A percentile compares a stretch with the other conserved stretches of the same genome.
Conservation (phyloP, 2,797 vertebrate species). For the Coccyzus lansbergi region DNA sequence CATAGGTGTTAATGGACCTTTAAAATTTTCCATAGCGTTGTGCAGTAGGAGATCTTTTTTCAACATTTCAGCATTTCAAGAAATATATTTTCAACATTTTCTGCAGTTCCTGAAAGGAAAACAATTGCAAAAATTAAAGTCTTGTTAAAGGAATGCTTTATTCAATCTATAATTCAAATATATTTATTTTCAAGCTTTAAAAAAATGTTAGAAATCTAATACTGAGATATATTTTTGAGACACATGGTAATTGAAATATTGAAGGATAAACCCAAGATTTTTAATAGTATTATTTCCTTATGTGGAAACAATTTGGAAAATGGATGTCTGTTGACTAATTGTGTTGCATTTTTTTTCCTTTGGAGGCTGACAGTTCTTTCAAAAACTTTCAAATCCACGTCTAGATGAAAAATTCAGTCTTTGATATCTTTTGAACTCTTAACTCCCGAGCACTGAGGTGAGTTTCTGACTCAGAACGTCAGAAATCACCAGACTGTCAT, state of each 20-base stretch:
- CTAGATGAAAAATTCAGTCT: background rate
- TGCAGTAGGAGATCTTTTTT: background rate
- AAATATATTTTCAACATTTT: background rate
- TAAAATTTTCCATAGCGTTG: background rate
- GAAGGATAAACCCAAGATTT: background rate
- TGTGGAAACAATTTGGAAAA: background rate
- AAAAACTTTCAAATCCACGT: background rate
- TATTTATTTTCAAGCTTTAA: background rate
- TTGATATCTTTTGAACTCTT: background rate
- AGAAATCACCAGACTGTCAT: background rate
- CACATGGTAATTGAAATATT: background rate
- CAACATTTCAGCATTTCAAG: background rate
- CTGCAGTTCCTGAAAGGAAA: background rate
- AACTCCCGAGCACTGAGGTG: background rate
- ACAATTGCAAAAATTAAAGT: background rate
- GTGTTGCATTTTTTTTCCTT: background rate
- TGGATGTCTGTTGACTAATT: background rate
- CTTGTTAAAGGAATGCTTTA: background rate
- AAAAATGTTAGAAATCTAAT: background rate
- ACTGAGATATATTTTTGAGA: background rate
- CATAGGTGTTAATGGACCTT: background rate
- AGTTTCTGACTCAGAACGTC: background rate
- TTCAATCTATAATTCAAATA: background rate
- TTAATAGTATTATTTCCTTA: background rate
- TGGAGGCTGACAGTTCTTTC: background rate